phyloP scores from a whole-genome alignment of 2,888 invertebrate genomes.

The Girardia tigrina region DNA sequence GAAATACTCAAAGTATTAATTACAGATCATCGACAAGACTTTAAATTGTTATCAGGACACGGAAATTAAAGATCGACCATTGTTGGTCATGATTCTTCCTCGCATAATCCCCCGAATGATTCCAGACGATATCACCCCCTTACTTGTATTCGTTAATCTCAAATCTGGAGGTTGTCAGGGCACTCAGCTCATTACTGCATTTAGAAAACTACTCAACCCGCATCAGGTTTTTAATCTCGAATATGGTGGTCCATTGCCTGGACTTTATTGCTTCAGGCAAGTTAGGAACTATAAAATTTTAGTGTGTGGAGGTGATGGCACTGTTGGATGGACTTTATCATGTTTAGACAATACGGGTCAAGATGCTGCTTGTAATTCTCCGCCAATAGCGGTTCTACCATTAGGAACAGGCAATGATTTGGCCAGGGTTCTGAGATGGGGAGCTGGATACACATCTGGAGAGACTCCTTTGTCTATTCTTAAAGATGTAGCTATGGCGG shows the following conservation, averaged over 20 bases:
- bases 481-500: conserved; percentile 94
- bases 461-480: conserved; percentile 88
- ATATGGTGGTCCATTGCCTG: conserved; percentile 94
- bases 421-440: conserved; percentile 93
- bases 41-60: no score
- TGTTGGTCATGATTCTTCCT: conserved; percentile 86
- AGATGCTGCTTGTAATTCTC: conserved; percentile 94
- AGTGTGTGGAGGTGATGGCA: conserved; percentile 98
- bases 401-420: conserved; percentile 93
- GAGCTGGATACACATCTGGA: conserved; percentile 89
- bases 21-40: no score
- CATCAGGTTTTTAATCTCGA: conserved; percentile 99
- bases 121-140: conserved; percentile 58
- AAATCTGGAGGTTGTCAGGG: conserved; percentile 99
- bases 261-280: conserved; percentile 66
- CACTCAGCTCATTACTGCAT: conserved; percentile 87
- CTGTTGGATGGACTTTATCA: conserved; percentile 94
- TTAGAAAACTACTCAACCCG: conserved; percentile 92
- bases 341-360: conserved; percentile 97
- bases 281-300: conserved; percentile 94
- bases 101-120: conserved; percentile 58
- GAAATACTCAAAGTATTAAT: conserved; percentile 66
- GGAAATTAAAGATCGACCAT: conserved; percentile 60
- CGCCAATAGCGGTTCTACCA: conserved; percentile 95
- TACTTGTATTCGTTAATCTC: conserved; percentile 96